Conservation (phyloP, 1,140 invertebrate species). For the Eueides isabella region DNA sequence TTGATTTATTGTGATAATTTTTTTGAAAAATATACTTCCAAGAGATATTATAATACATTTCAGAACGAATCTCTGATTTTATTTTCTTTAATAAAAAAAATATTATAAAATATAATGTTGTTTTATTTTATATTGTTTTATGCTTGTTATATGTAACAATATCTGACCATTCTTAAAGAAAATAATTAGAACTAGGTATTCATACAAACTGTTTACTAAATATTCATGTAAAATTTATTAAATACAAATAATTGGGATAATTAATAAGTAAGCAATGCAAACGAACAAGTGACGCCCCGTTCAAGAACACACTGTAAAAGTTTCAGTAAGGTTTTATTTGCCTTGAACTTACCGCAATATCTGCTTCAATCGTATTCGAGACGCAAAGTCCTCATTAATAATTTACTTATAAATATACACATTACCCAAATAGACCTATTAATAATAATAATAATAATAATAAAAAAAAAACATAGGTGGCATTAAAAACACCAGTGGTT, state of each 20-base stretch:
- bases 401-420: slow-evolving; percentile 81
- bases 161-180: not conserved
- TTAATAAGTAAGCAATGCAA: not conserved
- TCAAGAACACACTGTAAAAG: slow-evolving; percentile 68
- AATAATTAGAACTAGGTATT: not conserved
- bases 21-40: not conserved
- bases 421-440: slow-evolving; percentile 78
- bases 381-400: slow-evolving; percentile 77
- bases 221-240: not conserved
- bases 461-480: slow-evolving; percentile 71
- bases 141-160: too few relatives aligned
- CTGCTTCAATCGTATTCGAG: slow-evolving; percentile 76
- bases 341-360: slow-evolving; percentile 77
- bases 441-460: slow-evolving; percentile 56
- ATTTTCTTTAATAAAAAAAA: slow-evolving; percentile 5
- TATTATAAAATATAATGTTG: not conserved
- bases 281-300: slow-evolving; percentile 45
- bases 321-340: slow-evolving; percentile 78
- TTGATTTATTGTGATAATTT: not conserved
- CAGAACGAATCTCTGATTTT: slow-evolving; percentile 21
- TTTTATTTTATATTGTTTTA: not conserved
- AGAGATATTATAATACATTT: not conserved
- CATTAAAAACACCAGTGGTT: slow-evolving; percentile 78
- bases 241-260: not conserved
- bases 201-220: not conserved